These are phyloP conservation scores for Mobula birostris DNA, from an alignment of 2,113 vertebrate species.

Conservation along the genomic window DNA sequence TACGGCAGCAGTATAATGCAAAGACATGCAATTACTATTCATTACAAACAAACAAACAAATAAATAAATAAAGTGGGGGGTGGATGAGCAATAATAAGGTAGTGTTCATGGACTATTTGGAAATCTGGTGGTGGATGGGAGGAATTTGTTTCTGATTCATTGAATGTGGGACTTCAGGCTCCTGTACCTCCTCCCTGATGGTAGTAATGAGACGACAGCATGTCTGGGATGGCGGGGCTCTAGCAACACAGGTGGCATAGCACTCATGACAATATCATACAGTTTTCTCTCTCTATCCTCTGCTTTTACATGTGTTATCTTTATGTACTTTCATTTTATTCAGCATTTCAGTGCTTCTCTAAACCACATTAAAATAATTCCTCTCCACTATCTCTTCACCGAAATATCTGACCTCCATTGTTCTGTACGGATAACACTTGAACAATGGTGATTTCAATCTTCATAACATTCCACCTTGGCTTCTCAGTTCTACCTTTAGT, in stretches of 20 bases:
- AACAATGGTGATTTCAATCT: background rate
- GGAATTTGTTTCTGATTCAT: too few species aligned
- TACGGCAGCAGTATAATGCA: too few species aligned
- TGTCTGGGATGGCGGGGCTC: too few species aligned
- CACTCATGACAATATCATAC: background rate
- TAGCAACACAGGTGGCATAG: background rate
- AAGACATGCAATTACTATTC: too few species aligned
- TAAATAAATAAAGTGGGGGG: too few species aligned
- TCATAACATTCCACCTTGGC: background rate
- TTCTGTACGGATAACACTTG: background rate
- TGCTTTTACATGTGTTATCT: background rate
- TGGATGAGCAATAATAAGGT: too few species aligned
- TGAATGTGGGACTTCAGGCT: too few species aligned
- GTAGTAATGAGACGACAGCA: too few species aligned
- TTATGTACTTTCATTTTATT: background rate
- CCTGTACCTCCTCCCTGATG: too few species aligned
- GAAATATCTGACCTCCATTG: background rate
- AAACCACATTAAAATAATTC: background rate
- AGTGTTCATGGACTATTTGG: too few species aligned
- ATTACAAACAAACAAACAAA: too few species aligned
- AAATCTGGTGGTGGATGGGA: too few species aligned
- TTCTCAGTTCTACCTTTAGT: background rate
- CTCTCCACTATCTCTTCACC: background rate
- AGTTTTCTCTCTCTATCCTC: background rate
- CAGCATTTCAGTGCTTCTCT: background rate